Conservation (phyloP, 1,140 invertebrate genomes). For the Akabosia matsudoensis region DNA sequence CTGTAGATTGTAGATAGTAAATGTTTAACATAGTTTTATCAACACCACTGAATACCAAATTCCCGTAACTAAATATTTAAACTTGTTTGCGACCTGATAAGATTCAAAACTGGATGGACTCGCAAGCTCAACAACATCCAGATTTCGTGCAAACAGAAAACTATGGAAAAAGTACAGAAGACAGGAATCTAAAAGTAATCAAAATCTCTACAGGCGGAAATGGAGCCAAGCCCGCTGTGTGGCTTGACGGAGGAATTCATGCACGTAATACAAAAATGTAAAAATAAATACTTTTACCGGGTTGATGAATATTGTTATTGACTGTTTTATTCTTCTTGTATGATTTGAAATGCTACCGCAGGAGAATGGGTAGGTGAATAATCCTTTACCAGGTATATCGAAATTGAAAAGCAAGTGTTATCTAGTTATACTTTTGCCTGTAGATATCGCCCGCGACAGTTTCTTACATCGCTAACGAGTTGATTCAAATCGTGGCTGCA, state of each 20-base stretch:
- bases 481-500: background rate
- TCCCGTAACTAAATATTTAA: too few species aligned
- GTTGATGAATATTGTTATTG: too few species aligned
- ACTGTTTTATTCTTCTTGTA: conserved; percentile 1
- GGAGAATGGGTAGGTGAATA: conserved; percentile 3
- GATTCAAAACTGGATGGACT: conserved; percentile 23
- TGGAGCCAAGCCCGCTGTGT: conserved; percentile 10
- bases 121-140: conserved; percentile 6
- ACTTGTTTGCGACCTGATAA: background rate
- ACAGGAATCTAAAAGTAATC: background rate
- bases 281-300: background rate
- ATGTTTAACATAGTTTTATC: too few species aligned
- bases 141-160: background rate
- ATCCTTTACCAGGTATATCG: background rate
- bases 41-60: too few species aligned
- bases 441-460: conserved; percentile 20
- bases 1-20: too few species aligned
- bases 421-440: background rate
- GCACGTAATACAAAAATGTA: background rate
- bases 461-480: conserved; percentile 22
- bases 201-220: conserved; percentile 19
- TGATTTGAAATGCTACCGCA: background rate
- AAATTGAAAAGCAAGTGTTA: background rate
- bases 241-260: conserved; percentile 24
- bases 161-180: conserved; percentile 14